A percentile compares a stretch with the other conserved stretches of the same genome.
phyloP scores from a whole-genome alignment of 2,888 invertebrate genomes.

The Peribatodes rhomboidaria region DNA sequence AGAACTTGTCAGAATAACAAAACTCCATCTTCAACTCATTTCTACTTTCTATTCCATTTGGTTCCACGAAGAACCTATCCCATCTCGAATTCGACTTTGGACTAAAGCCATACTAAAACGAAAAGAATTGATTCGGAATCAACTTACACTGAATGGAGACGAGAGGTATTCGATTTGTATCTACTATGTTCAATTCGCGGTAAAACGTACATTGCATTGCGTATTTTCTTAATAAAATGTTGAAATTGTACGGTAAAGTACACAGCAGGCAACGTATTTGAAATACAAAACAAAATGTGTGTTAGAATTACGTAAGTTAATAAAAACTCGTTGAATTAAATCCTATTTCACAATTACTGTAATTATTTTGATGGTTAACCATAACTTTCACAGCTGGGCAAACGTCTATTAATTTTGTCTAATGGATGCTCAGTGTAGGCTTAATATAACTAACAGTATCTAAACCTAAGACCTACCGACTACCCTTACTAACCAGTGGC shows the following conservation, averaged over 20 bases:
- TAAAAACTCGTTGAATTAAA: background rate
- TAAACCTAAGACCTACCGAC: no score
- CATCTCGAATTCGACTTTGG: conserved; percentile 19
- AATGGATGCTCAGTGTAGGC: no score
- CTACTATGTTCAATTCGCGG: conserved; percentile 21
- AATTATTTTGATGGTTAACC: no score
- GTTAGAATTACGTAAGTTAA: background rate
- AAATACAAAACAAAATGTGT: background rate
- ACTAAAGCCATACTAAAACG: conserved; percentile 29
- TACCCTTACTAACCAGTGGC: no score
- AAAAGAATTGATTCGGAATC: conserved; percentile 28
- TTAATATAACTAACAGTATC: no score
- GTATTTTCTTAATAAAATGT: background rate
- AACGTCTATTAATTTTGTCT: no score
- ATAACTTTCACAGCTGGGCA: no score
- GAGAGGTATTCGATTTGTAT: conserved; percentile 27
- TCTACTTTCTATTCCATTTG: conserved; percentile 8
- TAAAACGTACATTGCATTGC: conserved; percentile 10
- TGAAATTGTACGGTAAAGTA: background rate
- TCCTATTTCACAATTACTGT: no score
- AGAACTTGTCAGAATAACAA: no score
- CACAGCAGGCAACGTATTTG: background rate
- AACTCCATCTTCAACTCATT: background rate
- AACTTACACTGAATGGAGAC: conserved; percentile 23
- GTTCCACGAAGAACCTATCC: background rate